Base-by-base conservation (phyloP, 2,797 vertebrate genomes). In the Carapus acus region DNA sequence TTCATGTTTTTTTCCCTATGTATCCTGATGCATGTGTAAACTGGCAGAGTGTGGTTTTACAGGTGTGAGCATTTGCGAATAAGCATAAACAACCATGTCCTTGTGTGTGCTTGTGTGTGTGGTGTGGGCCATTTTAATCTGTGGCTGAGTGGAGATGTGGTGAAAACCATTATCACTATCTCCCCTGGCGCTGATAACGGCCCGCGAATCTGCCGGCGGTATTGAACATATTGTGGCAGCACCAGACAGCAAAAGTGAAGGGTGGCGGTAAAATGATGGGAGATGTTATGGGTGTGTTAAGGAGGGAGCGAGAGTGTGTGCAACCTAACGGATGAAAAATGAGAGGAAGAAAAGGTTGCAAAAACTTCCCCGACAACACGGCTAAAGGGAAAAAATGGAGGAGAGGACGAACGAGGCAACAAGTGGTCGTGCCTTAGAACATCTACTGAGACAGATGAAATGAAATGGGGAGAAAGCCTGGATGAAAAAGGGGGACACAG, bases 161-260 rank as follows among this genome's bases (percentile, higher is more conserved):
- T 92, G 92, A 91, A 93, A 92, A 90, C 91, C 92, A 92, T 95
- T 95, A 95, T 93, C 91, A 92, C 89, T 81, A 83, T 85, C 88
- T 90, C 88, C n/a, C 85, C 89, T 89, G 88, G 89, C 88, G 87
- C 88, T 83, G 92, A 94, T 93, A 95, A 93, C 88, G 87, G 88
- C 83, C 75, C 55, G 66, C 86, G 94, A 94, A 95, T 95, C 93
- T 95, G 91, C 91, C 91, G 87, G 89, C 91, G 88, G 90, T 91
- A 92, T 91, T 86, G 90, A 94, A 90, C 89, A 87, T 90, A 92
- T 91, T 91, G 89, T 71, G 79, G 86, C 87, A 84, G 69, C 71
- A 86, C 88, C 65, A 51, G 83, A 74, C 68, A 72, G 77, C 47
- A 71, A 74, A 67, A 73, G 67, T 67, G 70, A 29, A 33, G 43